Conservation (phyloP, 1,140 invertebrate species). For the Choristoneura fumiferana region DNA sequence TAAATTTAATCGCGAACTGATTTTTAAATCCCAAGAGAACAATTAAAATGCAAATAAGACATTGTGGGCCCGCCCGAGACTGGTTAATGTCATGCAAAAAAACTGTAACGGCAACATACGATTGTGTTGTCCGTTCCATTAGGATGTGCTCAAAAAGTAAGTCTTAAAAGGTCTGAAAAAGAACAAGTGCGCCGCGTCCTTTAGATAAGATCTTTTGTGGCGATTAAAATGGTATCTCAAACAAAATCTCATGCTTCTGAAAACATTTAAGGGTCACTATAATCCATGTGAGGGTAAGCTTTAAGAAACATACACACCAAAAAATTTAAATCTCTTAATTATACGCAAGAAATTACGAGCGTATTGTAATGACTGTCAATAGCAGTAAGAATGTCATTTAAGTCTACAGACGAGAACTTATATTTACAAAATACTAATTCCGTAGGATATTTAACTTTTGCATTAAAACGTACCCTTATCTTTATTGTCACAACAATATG, state of each 20-base stretch:
- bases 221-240: conserved; percentile 14
- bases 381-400: no score
- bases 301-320: no score
- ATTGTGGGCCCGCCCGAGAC: conserved; percentile 39
- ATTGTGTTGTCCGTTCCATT: conserved; percentile 15
- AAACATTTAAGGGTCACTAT: no score
- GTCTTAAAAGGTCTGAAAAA: conserved; percentile 13
- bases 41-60: conserved; percentile 69
- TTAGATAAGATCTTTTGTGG: conserved; percentile 9
- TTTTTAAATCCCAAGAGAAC: conserved; percentile 36
- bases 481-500: neutral
- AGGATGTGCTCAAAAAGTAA: conserved; percentile 10
- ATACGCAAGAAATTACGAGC: no score
- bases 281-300: no score
- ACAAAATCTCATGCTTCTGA: neutral
- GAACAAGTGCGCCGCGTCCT: conserved; percentile 1
- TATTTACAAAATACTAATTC: no score
- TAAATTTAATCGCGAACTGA: conserved; percentile 45
- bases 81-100: conserved; percentile 32
- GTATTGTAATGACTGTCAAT: no score
- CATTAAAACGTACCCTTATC: neutral
- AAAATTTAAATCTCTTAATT: no score
- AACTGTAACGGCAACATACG: neutral
- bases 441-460: no score
- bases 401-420: no score